These are phyloP conservation scores for Champsocephalus esox DNA, from an alignment of 2,797 vertebrate species.

Conservation along the genomic window DNA sequence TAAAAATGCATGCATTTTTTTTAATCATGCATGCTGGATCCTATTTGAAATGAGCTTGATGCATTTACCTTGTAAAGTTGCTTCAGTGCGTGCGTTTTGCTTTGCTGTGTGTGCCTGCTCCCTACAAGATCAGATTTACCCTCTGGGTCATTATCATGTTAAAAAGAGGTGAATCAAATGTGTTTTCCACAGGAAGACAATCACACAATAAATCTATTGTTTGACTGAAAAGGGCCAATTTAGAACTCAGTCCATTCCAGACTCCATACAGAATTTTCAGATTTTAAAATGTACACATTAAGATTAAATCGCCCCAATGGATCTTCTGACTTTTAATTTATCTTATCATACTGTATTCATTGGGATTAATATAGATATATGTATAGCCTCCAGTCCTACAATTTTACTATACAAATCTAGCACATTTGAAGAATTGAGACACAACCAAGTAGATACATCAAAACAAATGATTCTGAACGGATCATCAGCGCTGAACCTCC, in stretches of 20 bases:
- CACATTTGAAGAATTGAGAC: slow-evolving; percentile 3
- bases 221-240: background rate
- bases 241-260: slow-evolving; percentile 1
- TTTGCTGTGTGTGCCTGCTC: slow-evolving; percentile 40
- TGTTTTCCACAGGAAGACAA: slow-evolving; percentile 6
- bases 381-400: background rate
- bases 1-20: slow-evolving; percentile 43
- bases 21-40: slow-evolving; percentile 39
- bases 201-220: background rate
- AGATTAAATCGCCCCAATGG: background rate
- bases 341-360: slow-evolving; percentile 5
- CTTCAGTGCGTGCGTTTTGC: background rate
- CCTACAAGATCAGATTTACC: slow-evolving; percentile 26
- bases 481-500: background rate
- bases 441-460: slow-evolving; percentile 10
- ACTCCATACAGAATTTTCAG: slow-evolving; percentile 12
- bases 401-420: background rate
- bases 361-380: background rate
- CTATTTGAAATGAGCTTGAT: slow-evolving; percentile 12
- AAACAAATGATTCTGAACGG: background rate
- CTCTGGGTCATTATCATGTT: slow-evolving; percentile 17
- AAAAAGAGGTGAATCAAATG: background rate
- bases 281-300: slow-evolving; percentile 4
- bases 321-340: slow-evolving; percentile 1
- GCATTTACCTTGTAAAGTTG: slow-evolving; percentile 28